A percentile compares a stretch with the other conserved stretches of the same genome.
Evolutionary conservation across 2,113 vertebrate species (phyloP).

Genomic region (Pelmatolapia mariae): DNA sequence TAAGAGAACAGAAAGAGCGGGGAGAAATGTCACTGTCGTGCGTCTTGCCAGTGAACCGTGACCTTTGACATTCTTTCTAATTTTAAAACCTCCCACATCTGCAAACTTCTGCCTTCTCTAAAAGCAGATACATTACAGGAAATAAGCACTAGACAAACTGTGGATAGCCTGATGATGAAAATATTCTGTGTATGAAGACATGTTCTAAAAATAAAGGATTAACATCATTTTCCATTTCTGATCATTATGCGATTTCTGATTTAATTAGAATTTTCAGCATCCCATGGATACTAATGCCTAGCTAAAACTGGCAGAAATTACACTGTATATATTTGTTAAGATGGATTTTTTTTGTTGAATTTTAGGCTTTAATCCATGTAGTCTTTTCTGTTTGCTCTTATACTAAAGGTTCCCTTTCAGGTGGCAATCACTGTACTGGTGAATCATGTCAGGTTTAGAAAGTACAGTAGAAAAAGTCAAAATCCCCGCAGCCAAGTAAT

Average conservation of each 20-base stretch:
- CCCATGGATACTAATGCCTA: not conserved
- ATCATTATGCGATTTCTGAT: not conserved
- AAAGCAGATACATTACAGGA: constrained; percentile 23
- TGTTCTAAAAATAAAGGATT: not conserved
- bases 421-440: not conserved
- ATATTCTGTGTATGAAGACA: not conserved
- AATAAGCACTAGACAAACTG: constrained; percentile 25
- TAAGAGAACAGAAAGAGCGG: not conserved
- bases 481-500: not conserved
- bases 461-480: not conserved
- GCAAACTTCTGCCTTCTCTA: not conserved
- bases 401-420: not conserved
- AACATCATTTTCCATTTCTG: not conserved
- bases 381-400: not conserved
- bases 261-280: not conserved
- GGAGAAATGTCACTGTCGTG: not conserved
- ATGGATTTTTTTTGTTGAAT: not conserved
- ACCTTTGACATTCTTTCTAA: not conserved
- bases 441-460: not conserved
- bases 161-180: not conserved
- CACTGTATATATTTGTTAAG: not conserved
- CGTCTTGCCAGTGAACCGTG: not conserved
- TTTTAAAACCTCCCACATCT: not conserved
- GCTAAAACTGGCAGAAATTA: not conserved
- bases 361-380: not conserved